phyloP scores from a whole-genome alignment of 2,888 invertebrate genomes.

The Calephelis perditalis region DNA sequence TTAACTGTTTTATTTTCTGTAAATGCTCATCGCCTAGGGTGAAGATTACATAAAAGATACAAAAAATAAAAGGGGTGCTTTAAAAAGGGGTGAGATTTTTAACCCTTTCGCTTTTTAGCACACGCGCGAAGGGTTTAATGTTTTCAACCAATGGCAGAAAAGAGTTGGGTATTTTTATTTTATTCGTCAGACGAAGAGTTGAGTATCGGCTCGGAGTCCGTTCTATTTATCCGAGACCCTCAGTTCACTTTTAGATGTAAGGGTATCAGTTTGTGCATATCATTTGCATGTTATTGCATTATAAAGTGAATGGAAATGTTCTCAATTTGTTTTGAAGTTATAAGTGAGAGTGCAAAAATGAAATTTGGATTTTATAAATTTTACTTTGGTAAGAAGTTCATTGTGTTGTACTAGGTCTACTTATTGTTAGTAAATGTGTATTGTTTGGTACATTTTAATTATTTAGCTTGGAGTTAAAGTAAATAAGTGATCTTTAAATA shows the following conservation, averaged over 20 bases:
- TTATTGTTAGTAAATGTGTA: too few species aligned
- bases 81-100: slow-evolving; percentile 61
- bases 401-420: too few species aligned
- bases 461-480: too few species aligned
- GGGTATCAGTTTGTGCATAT: slow-evolving; percentile 42
- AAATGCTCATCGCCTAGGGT: not conserved
- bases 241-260: slow-evolving; percentile 50
- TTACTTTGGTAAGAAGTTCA: too few species aligned
- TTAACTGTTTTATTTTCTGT: not conserved
- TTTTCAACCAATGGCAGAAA: slow-evolving; percentile 61
- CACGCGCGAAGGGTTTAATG: slow-evolving; percentile 70
- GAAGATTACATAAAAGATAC: slow-evolving; percentile 37
- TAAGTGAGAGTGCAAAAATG: too few species aligned
- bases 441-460: too few species aligned
- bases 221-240: slow-evolving; percentile 37
- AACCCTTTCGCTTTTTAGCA: slow-evolving; percentile 75
- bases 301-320: too few species aligned
- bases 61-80: slow-evolving; percentile 47
- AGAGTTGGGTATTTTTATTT: slow-evolving; percentile 53
- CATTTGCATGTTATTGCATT: slow-evolving; percentile 31
- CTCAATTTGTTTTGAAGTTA: too few species aligned
- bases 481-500: not conserved
- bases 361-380: too few species aligned
- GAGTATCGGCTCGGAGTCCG: slow-evolving; percentile 40
- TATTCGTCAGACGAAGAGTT: slow-evolving; percentile 50